These are phyloP conservation scores for Anguilla marmorata DNA, from an alignment of 2,797 vertebrate species.

Conservation along the genomic window DNA sequence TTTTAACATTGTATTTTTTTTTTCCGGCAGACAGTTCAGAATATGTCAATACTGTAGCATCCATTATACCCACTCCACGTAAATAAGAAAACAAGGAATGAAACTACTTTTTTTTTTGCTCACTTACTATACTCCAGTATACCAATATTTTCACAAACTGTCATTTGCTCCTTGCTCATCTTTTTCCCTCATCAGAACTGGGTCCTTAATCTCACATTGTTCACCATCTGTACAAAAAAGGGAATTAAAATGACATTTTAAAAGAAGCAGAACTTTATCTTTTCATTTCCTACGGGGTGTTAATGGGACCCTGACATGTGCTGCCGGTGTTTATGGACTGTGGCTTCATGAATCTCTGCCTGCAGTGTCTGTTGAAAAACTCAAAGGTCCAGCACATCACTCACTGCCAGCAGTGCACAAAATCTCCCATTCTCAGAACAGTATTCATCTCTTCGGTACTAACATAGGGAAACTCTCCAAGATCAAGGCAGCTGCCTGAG, in stretches of 20 bases:
- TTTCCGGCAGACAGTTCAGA: too few relatives aligned
- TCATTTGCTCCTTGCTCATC: neutral
- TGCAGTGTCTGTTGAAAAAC: neutral
- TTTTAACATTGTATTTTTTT: too few relatives aligned
- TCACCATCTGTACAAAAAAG: neutral
- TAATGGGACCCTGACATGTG: neutral
- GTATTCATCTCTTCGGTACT: neutral
- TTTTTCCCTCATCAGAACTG: neutral
- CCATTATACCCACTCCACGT: too few relatives aligned
- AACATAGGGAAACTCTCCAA: neutral
- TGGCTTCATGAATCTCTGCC: neutral
- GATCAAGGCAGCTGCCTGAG: neutral
- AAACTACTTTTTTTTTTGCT: too few relatives aligned
- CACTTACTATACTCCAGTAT: neutral
- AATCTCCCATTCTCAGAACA: neutral
- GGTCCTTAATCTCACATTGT: neutral
- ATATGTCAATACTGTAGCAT: too few relatives aligned
- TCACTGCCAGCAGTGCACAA: neutral
- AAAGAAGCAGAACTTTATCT: neutral
- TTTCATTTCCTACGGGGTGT: neutral
- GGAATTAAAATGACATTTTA: neutral
- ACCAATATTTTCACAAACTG: neutral
- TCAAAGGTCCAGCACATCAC: neutral
- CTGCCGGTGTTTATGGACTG: neutral
- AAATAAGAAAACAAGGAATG: too few relatives aligned